Conservation (phyloP, 2,888 invertebrate species). For the Julus scanicus region DNA sequence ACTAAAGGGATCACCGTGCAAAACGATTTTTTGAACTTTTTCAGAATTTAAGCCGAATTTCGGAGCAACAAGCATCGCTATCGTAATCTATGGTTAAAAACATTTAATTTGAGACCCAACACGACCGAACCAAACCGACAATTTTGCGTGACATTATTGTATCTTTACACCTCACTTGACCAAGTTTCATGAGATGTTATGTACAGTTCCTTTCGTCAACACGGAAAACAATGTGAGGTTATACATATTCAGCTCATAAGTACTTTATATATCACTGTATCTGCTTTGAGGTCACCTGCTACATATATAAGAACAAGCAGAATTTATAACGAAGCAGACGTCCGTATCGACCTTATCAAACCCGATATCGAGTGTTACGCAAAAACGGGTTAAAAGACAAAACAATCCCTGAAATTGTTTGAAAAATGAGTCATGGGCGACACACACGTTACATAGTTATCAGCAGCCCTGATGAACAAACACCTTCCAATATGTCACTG, state of each 20-base stretch:
- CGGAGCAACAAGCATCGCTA: neutral
- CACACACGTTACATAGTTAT: neutral
- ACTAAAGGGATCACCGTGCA: too few species aligned
- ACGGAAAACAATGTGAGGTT: too few species aligned
- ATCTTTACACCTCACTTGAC: too few species aligned
- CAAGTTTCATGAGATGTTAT: too few species aligned
- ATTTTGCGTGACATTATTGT: too few species aligned
- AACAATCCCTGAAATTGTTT: constrained; percentile 1
- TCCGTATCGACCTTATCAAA: neutral
- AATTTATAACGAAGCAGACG: neutral
- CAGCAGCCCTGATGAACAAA: neutral
- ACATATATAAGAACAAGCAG: neutral
- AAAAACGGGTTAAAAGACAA: constrained; percentile 4
- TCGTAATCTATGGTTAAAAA: neutral
- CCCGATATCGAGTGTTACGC: neutral
- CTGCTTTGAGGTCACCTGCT: neutral
- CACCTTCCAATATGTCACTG: neutral
- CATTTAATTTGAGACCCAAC: neutral
- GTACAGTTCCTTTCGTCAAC: neutral
- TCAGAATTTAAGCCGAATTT: too few species aligned
- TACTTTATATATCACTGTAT: neutral
- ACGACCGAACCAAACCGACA: neutral
- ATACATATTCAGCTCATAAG: too few species aligned
- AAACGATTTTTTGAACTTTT: too few species aligned
- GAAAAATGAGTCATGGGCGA: neutral